Evolutionary conservation across 1,140 invertebrate species (phyloP).

Genomic region (Gryllus bimaculatus): DNA sequence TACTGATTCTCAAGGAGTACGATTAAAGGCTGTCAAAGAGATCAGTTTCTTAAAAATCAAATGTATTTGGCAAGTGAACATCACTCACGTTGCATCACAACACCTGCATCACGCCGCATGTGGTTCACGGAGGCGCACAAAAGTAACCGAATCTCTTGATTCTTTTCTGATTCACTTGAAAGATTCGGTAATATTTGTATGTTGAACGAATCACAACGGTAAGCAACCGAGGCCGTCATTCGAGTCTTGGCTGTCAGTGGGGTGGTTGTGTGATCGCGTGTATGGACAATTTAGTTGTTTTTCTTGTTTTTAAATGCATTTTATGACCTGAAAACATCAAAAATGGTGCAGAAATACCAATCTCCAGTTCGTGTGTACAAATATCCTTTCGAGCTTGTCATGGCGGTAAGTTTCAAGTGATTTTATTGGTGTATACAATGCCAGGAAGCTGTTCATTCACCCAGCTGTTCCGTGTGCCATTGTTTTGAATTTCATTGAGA

Average conservation of each 20-base stretch:
- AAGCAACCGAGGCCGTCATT: background rate
- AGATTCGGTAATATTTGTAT: too few relatives aligned
- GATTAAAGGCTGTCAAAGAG: too few relatives aligned
- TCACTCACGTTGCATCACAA: too few relatives aligned
- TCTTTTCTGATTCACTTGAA: too few relatives aligned
- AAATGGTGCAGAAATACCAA: conserved; percentile 95
- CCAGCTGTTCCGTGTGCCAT: background rate
- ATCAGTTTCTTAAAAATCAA: too few relatives aligned
- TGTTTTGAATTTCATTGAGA: background rate
- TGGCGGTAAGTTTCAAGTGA: conserved; percentile 71
- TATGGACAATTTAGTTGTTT: background rate
- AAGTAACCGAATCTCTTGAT: too few relatives aligned
- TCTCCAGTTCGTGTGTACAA: conserved; percentile 93
- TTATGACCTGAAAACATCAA: conserved; percentile 21
- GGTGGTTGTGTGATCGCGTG: background rate
- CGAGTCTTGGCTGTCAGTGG: conserved; percentile 17
- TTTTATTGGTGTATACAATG: background rate
- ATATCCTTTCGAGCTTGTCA: conserved; percentile 91
- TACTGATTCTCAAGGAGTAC: too few relatives aligned
- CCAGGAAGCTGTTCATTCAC: background rate
- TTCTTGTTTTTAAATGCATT: background rate
- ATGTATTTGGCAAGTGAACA: too few relatives aligned
- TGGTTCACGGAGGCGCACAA: too few relatives aligned
- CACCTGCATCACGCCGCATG: too few relatives aligned
- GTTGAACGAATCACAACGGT: too few relatives aligned